These are phyloP conservation scores for Chelidonichthys spinosus DNA, from an alignment of 2,797 vertebrate genomes.

Conservation along the genomic window DNA sequence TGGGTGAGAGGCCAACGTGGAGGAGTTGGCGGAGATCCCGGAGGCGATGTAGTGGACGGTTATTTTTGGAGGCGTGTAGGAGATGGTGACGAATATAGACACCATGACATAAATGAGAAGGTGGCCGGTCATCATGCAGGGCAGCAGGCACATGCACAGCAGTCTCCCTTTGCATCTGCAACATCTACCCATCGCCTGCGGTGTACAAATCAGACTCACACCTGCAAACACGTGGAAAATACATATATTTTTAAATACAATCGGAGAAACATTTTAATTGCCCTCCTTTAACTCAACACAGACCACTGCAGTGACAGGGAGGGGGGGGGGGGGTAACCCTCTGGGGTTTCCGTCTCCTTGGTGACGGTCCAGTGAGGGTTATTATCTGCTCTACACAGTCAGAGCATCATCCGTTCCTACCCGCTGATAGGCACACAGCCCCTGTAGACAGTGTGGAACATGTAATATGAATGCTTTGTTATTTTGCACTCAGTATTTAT, in stretches of 20 bases:
- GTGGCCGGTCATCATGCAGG: conserved; percentile 86
- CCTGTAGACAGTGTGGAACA: conserved; percentile 53
- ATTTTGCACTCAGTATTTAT: not conserved
- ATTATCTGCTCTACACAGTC: conserved; percentile 74
- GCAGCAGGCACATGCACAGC: conserved; percentile 85
- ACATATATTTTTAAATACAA: not conserved
- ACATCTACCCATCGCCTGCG: conserved; percentile 78
- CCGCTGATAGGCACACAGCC: conserved; percentile 37
- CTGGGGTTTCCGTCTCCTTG: conserved; percentile 73
- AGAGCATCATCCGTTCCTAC: conserved; percentile 57
- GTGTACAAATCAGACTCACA: conserved; percentile 29
- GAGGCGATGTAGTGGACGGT: conserved; percentile 79
- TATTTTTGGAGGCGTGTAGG: conserved; percentile 80
- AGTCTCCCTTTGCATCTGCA: conserved; percentile 81
- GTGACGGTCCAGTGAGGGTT: conserved; percentile 76
- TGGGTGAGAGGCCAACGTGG: conserved; percentile 73
- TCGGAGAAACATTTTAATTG: not conserved
- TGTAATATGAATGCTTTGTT: conserved; percentile 16
- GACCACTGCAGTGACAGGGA: conserved; percentile 4
- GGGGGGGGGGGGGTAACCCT: conserved; percentile 33
- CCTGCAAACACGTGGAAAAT: conserved; percentile 43
- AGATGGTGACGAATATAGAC: conserved; percentile 84
- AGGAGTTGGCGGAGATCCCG: conserved; percentile 75
- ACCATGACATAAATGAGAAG: conserved; percentile 84
- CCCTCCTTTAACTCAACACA: not conserved